Percentiles rank a stretch among this genome's conserved stretches.
phyloP scores from a whole-genome alignment of 2,113 vertebrate species.

The Panurus biarmicus region DNA sequence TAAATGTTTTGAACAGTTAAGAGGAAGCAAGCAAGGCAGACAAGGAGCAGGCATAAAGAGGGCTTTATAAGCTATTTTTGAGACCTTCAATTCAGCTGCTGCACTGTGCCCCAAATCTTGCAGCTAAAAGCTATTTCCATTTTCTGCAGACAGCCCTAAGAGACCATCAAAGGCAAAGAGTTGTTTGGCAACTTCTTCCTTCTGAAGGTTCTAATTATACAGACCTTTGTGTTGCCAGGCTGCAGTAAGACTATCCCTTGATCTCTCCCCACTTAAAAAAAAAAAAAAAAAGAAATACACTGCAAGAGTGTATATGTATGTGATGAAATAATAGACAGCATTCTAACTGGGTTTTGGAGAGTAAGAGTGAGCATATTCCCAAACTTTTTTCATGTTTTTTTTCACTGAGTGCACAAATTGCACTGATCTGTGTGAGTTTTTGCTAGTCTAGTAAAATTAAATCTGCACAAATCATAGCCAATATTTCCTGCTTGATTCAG shows the following conservation, averaged over 20 bases:
- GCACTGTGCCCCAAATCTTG: neutral
- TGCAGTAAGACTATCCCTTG: neutral
- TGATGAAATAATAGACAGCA: neutral
- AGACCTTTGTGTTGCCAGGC: neutral
- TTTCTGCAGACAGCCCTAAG: constrained; percentile 12
- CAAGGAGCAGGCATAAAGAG: constrained; percentile 14
- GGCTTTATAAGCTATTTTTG: constrained; percentile 37
- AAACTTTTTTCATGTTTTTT: neutral
- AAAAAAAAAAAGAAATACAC: neutral
- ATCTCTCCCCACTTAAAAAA: neutral
- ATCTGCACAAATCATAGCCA: neutral
- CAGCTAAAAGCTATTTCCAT: constrained; percentile 49
- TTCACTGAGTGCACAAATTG: neutral
- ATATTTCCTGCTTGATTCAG: neutral
- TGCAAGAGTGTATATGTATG: neutral
- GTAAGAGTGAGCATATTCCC: neutral
- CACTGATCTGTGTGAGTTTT: neutral
- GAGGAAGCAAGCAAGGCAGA: neutral
- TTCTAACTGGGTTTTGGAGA: neutral
- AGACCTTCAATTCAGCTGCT: neutral
- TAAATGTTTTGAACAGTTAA: constrained; percentile 3
- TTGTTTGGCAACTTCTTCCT: neutral
- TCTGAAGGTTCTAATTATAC: constrained; percentile 2
- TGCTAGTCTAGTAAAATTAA: neutral
- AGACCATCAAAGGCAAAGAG: neutral